Evolutionary conservation across 1,140 invertebrate species (phyloP), one percentile per base, ranked within the genome.

Genomic region (Trachymyrmex cornetzi): DNA sequence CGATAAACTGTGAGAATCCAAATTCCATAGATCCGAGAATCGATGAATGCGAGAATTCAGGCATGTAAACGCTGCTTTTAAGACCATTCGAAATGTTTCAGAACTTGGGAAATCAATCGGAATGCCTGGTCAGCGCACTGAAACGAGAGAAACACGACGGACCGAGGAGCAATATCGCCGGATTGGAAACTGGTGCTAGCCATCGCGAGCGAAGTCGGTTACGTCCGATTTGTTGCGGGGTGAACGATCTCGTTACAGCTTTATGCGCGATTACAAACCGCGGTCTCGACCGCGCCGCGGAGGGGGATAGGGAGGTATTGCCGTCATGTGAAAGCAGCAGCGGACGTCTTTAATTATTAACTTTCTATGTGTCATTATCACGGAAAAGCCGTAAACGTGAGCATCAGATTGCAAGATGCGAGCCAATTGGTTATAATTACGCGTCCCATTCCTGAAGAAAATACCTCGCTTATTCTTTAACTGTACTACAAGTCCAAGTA

Each of bases 221-320:
- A 84, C 24, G 69, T 84, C 55, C 80, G 80, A 84, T 84, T 84
- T 75, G 80, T 84, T 50, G 80, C 80, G 55, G 80, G 80, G 80
- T 84, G 80, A 84, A 84, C 69, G 67, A 63, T 84, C 80, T 63
- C 69, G 55, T 84, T 74, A 50, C 69, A 84, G 55, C 80, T 84
- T 84, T 75, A 84, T 24, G 55, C 38, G 67, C 80, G 69, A 84
- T 84, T 34, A 75, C 80, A 75, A 75, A 57, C 50, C 77, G 64
- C 50, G 55, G 11, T 5, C 5, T 16, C 30, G 55, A 22, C 3
- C 6, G 38, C 22, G 55, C n/a, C 19, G 14, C 30, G 38, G 6
- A 38, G n/a, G 9, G n/a, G 0, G 64, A 22, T 1, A n/a, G 9
- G 22, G 12, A 69, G 38, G 66, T 69, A 50, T 24, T 19, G 12